Evolutionary conservation across 1,140 invertebrate species (phyloP).

Genomic region (Eumaeus atala): DNA sequence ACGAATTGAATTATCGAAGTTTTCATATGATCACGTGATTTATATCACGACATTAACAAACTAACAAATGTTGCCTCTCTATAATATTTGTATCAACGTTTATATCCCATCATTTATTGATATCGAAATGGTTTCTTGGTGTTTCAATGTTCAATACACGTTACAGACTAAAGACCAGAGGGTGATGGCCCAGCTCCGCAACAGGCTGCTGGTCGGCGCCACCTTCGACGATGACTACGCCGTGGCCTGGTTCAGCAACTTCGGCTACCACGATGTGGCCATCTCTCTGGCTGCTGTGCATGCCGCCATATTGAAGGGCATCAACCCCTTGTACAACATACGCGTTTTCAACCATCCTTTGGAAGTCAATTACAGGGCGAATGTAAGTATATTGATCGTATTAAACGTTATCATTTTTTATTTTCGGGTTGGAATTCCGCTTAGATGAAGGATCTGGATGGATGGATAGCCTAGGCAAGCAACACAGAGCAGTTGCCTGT

Average conservation of each 20-base stretch:
- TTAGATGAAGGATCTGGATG: no score
- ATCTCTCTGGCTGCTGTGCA: constrained; percentile 48
- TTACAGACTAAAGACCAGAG: constrained; percentile 34
- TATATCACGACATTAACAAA: no score
- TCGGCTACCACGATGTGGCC: constrained; percentile 58
- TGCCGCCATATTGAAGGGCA: constrained; percentile 40
- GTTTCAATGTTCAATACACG: not conserved
- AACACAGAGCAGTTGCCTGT: no score
- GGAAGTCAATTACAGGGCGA: constrained; percentile 47
- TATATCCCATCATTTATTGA: no score
- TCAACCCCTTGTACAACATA: constrained; percentile 33
- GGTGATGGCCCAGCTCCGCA: constrained; percentile 34
- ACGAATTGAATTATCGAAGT: no score
- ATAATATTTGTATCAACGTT: no score
- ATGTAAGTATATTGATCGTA: constrained; percentile 35
- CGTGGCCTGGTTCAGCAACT: constrained; percentile 62
- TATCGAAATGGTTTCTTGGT: not conserved
- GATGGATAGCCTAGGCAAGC: no score
- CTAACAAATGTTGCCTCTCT: no score
- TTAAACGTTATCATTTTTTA: not conserved
- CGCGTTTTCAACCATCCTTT: constrained; percentile 54
- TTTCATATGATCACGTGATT: no score
- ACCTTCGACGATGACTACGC: constrained; percentile 43
- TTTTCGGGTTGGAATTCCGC: no score
- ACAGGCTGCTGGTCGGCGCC: constrained; percentile 45